Evolutionary conservation across 2,888 invertebrate species (phyloP), one percentile per base, ranked within the genome.

Genomic region (Gryllus longicercus): DNA sequence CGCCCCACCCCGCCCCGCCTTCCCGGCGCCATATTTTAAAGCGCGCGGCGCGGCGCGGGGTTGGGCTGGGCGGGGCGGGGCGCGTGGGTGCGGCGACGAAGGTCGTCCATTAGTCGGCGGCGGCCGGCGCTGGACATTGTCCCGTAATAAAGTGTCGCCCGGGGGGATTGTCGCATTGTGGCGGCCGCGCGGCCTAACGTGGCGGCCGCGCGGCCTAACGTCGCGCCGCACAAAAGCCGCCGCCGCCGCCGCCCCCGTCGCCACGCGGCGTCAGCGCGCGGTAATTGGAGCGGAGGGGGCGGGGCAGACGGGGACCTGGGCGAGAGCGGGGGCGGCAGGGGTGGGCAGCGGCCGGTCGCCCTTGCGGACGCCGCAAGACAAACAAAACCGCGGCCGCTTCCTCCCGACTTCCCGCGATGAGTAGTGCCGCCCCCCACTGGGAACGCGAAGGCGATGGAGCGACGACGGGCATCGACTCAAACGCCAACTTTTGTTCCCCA

Each of bases 91-190:
- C n/a, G 63, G 63, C 63, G 63, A 63, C 63, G 63, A 63, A 63
- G 63, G 63, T 63, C 63, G 63, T 63, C 63, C 63, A 63, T 63
- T 63, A 63, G 63, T 14, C 14, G 63, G 63, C 16, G 63, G n/a
- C 63, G n/a, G 63, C 14, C 16, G 63, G n/a, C 63, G 63, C 14
- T n/a, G 63, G 63, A 63, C 63, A 63, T 63, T 63, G 63, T 63
- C 63, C 63, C 63, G 63, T 63, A 63, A 63, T 63, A 63, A 63
- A 63, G 63, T 63, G 63, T 63, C n/a, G 63, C 11, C n/a, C 63
- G 14, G 11, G n/a, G 63, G 63, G 63, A 14, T 63, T n/a, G 63
- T n/a, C 63, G 63, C 63, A 63, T 63, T 63, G 63, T 63, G 63
- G 63, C 63, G 63, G n/a, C 12, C 63, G 63, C 14, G 63, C 14